Conservation (phyloP, 2,797 vertebrate species). For the Myotis daubentonii region DNA sequence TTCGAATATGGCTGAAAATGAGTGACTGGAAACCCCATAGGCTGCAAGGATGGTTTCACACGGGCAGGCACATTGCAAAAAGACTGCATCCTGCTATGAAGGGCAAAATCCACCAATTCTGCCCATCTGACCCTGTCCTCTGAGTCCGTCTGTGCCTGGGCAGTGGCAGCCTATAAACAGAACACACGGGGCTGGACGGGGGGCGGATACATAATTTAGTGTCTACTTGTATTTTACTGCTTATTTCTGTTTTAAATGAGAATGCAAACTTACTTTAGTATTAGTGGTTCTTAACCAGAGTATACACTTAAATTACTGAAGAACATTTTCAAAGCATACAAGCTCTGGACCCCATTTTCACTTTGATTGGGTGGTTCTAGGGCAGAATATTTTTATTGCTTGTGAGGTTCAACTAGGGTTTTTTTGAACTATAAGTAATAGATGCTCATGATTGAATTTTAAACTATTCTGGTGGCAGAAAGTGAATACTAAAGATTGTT, state of each 20-base stretch:
- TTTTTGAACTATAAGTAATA: not conserved
- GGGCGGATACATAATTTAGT: no score
- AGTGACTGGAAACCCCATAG: not conserved
- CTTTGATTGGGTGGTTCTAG: not conserved
- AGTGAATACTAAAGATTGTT: constrained; percentile 1
- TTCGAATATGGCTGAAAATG: not conserved
- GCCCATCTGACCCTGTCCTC: not conserved
- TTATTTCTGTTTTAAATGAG: not conserved
- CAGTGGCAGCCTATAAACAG: not conserved
- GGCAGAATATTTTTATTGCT: not conserved
- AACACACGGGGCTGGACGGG: not conserved
- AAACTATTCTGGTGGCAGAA: constrained; percentile 20
- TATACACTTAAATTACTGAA: not conserved
- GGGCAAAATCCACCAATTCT: not conserved
- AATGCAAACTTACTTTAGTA: not conserved
- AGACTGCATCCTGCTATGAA: not conserved
- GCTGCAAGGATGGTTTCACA: not conserved
- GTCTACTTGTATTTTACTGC: no score
- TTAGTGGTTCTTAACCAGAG: constrained; percentile 17
- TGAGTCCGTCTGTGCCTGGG: not conserved
- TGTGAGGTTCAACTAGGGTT: not conserved
- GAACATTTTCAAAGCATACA: constrained; percentile 5
- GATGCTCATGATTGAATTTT: not conserved
- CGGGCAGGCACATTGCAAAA: not conserved
- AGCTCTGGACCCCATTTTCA: not conserved